Base-by-base conservation (phyloP, 53 echinoderm and acorn worm species). In the Paracentrotus lividus region DNA sequence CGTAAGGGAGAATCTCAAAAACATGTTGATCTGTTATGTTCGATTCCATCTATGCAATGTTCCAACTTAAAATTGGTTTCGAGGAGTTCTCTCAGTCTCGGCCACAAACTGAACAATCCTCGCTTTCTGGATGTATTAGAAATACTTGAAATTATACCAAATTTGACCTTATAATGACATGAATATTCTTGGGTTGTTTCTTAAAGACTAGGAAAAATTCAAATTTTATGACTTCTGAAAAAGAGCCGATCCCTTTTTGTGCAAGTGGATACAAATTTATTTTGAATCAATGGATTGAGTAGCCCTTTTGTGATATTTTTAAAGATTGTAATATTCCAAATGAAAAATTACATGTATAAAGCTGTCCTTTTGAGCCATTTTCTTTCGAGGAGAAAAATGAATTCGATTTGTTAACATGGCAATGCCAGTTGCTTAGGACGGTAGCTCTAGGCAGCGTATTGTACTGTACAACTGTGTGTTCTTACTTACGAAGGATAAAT, bases 391-490 rank as follows among this genome's bases (percentile, higher is more conserved):
- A 20, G 49, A 42, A 42, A 81, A 85, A 36, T 34, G 57, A 59
- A 85, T 26, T 85, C 49, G 18, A 51, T 20, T 23, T 56, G 38
- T 32, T 53, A 55, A 88, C 88, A 36, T 88, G 88, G 54, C 57
- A 88, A 65, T 90, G 47, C 90, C 45, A 26, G 44, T 59, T 90
- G 90, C 90, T 44, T 65, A 61, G 64, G 10, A 64, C 67, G 38
- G 88, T 90, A 90, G 90, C 64, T 65, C 90, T 90, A 90, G 90
- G 66, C 90, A 90, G 64, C 26, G n/a, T 90, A 43, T 65, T 91
- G 91, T 91, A 76, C 72, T 75, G 76, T 91, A 72, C 53, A 55
- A 91, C 90, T 90, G 90, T 72, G 91, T 91, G 64, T 66, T 91
- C 91, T 52, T 49, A 75, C 91, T 52, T 49, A 75, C 49, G 90